Evolutionary conservation across 2,797 vertebrate genomes (phyloP).

Genomic region (Oreochromis mossambicus): DNA sequence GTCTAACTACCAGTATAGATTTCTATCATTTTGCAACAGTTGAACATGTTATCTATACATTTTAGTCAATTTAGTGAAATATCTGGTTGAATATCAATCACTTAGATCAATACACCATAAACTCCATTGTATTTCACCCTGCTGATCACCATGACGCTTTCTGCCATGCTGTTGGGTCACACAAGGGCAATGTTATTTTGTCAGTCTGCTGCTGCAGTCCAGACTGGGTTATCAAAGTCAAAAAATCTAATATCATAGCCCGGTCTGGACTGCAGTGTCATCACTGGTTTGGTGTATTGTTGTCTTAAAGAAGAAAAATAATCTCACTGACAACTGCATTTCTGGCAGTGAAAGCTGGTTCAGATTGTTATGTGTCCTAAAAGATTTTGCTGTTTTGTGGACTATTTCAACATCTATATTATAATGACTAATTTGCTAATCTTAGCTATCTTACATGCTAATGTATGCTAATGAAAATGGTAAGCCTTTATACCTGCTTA

Average conservation of each 20-base stretch:
- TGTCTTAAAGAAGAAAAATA: background rate
- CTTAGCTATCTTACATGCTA: background rate
- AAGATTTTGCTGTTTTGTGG: background rate
- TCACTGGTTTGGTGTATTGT: background rate
- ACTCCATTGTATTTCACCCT: background rate
- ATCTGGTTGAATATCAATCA: background rate
- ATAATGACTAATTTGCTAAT: background rate
- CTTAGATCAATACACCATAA: background rate
- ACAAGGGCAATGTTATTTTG: background rate
- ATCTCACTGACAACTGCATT: background rate
- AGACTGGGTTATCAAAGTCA: background rate
- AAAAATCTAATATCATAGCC: no score
- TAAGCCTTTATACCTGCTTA: background rate
- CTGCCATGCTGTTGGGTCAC: background rate
- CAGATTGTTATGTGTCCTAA: background rate
- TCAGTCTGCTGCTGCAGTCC: background rate
- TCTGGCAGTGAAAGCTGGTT: background rate
- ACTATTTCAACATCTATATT: background rate
- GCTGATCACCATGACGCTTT: background rate
- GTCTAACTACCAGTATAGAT: background rate
- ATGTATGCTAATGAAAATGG: background rate
- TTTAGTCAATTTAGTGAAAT: background rate
- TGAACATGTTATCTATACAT: background rate
- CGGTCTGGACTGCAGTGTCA: background rate
- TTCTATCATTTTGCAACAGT: background rate